Evolutionary conservation across 53 echinoderm and acorn worm genomes (phyloP).

Genomic region (Zoroaster sp.): DNA sequence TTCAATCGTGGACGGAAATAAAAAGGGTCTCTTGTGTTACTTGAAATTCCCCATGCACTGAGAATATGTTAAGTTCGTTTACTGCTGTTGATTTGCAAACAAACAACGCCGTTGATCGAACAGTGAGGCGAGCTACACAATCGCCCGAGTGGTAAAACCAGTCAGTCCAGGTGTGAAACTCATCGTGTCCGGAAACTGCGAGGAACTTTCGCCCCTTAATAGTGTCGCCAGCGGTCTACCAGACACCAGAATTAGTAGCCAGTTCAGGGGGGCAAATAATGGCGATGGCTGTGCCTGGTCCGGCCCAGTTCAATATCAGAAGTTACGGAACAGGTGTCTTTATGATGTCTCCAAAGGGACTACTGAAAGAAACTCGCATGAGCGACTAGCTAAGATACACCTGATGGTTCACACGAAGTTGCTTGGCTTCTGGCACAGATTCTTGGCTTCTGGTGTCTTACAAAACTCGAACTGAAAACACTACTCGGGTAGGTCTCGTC

Average conservation of each 20-base stretch:
- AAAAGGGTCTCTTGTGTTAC: neutral
- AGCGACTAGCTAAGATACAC: neutral
- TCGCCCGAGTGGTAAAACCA: neutral
- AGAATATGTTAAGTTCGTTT: conserved; percentile 6
- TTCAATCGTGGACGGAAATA: neutral
- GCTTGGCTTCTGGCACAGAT: neutral
- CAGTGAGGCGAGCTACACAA: neutral
- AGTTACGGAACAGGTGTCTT: neutral
- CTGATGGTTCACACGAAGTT: neutral
- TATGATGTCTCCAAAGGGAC: neutral
- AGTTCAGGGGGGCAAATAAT: neutral
- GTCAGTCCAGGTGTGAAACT: conserved; percentile 22
- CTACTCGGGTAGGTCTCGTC: neutral
- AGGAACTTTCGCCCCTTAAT: conserved; percentile 4
- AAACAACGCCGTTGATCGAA: conserved; percentile 29
- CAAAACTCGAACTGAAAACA: neutral
- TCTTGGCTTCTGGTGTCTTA: neutral
- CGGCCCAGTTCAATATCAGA: neutral
- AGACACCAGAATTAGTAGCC: neutral
- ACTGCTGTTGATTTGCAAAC: neutral
- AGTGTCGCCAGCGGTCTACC: conserved; percentile 25
- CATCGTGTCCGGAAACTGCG: conserved; percentile 37
- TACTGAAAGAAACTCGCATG: neutral
- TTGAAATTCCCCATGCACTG: neutral
- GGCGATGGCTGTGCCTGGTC: neutral